Evolutionary conservation across 92 coral and sea anemone species (phyloP).

Genomic region (Pocillopora meandrina): DNA sequence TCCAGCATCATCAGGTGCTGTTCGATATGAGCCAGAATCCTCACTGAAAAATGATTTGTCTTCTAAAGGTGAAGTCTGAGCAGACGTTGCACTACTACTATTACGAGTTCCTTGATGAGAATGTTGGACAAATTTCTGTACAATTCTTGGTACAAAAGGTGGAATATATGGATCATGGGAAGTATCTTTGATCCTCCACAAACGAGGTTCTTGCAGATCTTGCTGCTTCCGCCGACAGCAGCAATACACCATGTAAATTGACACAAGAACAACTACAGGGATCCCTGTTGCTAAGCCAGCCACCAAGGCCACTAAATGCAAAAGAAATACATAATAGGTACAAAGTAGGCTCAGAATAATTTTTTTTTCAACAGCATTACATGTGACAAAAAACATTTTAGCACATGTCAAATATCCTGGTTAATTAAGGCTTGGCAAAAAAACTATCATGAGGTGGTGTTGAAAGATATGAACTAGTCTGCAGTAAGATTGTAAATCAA

Average conservation of each 20-base stretch:
- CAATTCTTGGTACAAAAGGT: constrained; percentile 89
- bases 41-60: constrained; percentile 92
- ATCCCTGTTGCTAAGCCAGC: constrained; percentile 97
- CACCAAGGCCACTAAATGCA: constrained; percentile 79
- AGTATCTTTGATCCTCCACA: constrained; percentile 93
- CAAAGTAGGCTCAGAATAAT: too few species aligned
- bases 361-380: too few species aligned
- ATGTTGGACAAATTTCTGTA: constrained; percentile 92
- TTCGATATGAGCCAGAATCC: constrained; percentile 92
- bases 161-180: constrained; percentile 95
- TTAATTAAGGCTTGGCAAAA: too few species aligned
- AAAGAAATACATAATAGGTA: neutral
- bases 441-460: too few species aligned
- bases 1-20: constrained; percentile 89
- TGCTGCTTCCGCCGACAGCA: constrained; percentile 89
- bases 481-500: too few species aligned
- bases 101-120: constrained; percentile 79
- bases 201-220: constrained; percentile 79
- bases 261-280: constrained; percentile 85
- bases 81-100: constrained; percentile 90
- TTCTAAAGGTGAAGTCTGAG: constrained; percentile 88
- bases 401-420: too few species aligned
- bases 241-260: constrained; percentile 89
- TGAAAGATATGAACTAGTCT: too few species aligned
- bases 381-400: too few species aligned